phyloP scores from a whole-genome alignment of 2,888 invertebrate genomes.

The Tipula vernalis region DNA sequence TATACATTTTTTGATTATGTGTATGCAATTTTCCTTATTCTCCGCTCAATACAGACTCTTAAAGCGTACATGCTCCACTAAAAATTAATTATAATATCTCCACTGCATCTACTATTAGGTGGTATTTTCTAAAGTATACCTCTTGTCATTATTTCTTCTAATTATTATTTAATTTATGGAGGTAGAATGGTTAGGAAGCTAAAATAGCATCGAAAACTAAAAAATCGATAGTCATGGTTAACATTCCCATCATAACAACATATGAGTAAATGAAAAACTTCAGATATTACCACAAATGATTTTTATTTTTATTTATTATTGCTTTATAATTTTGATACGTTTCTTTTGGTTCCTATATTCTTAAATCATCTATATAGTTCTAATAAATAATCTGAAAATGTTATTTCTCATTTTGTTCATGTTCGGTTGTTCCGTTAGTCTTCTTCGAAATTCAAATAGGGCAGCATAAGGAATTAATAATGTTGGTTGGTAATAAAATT shows the following conservation, averaged over 20 bases:
- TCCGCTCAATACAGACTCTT: too few species aligned
- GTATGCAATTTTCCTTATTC: too few species aligned
- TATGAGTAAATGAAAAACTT: not conserved
- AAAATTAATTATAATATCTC: too few species aligned
- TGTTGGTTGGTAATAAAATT: not conserved
- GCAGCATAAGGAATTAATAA: not conserved
- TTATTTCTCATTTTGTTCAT: not conserved
- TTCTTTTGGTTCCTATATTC: not conserved
- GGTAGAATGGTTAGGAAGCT: not conserved
- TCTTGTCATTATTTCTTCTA: not conserved
- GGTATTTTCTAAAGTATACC: too few species aligned
- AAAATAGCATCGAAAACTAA: not conserved
- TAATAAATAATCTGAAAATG: not conserved
- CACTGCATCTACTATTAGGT: too few species aligned
- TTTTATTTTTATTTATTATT: not conserved
- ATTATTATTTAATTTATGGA: not conserved
- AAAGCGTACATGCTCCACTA: too few species aligned
- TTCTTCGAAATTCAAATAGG: not conserved
- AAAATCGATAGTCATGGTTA: not conserved
- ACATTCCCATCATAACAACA: not conserved
- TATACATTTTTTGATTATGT: too few species aligned
- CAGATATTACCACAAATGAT: not conserved
- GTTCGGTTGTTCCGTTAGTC: not conserved
- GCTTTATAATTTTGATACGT: not conserved
- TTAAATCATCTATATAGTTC: not conserved